Base-by-base conservation (phyloP, 2,113 vertebrate species). In the Muntiacus reevesi region DNA sequence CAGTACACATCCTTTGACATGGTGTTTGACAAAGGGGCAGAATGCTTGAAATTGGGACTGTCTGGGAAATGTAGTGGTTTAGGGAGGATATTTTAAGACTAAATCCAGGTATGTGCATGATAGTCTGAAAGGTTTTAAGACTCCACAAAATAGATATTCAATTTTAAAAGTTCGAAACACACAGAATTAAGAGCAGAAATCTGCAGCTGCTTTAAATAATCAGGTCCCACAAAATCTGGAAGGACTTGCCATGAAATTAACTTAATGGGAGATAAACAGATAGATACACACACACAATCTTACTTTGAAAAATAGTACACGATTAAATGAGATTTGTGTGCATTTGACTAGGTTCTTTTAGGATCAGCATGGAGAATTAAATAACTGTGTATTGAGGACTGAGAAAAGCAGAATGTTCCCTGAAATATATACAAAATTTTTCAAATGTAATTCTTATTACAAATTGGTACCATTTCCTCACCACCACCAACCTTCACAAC, bases 391-490 rank as follows among this genome's bases (percentile, higher is more conserved):
- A 87, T 14, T 71, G 25, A 91, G 11, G 1, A 52, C 15, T 86
- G 36, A 92, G 87, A 67, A 93, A 96, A 86, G 5, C 15, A 96
- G 23, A 87, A 71, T 59, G n/a, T 83, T 95, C 14, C 52, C 33
- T 85, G 30, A 91, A 89, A 93, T 79, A 94, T 23, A 93, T 76
- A 6, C 60, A 87, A 55, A 7, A 62, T 64, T 95, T 86, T 97
- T 88, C 59, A 88, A 91, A 40, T 45, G 17, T 83, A 40, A 94
- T 96, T 96, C 91, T 97, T 25, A 62, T 94, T 93, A 64, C 25
- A 91, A 43, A 97, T 13, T 96, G 21, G 21, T 33, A 62, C 13
- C 25, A 94, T 59, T 88, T 95, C 8, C 6, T 30, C 11, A 74
- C 40, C 25, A 62, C 7, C 5, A 54, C 4, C 11, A 76, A 40